Conservation (phyloP, 2,888 invertebrate species). For the Yponomeuta plumbellus region DNA sequence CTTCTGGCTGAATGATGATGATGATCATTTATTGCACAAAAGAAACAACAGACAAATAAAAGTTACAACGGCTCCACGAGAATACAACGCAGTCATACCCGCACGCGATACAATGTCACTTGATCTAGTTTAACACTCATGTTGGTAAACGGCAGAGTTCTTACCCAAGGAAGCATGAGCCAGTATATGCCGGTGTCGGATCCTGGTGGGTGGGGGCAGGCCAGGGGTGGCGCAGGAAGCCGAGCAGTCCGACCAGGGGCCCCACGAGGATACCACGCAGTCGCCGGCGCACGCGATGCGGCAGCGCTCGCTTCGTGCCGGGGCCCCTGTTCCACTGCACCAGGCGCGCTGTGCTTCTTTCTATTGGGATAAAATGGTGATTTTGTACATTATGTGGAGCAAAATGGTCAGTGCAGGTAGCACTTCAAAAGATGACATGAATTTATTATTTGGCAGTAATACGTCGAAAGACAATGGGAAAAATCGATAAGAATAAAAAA, state of each 20-base stretch:
- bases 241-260: constrained; percentile 72
- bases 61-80: too few species aligned
- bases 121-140: constrained; percentile 32
- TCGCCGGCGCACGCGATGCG: constrained; percentile 81
- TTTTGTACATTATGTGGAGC: too few species aligned
- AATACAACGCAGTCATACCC: constrained; percentile 82
- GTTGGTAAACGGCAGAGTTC: constrained; percentile 13
- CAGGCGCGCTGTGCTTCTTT: constrained; percentile 71
- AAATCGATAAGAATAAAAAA: neutral
- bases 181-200: constrained; percentile 48
- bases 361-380: constrained; percentile 32
- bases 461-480: neutral
- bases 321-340: constrained; percentile 66
- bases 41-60: too few species aligned
- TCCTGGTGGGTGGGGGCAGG: constrained; percentile 44
- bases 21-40: too few species aligned
- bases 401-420: too few species aligned
- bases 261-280: constrained; percentile 81
- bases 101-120: constrained; percentile 79
- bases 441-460: too few species aligned
- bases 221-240: constrained; percentile 53
- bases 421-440: too few species aligned
- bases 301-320: constrained; percentile 73
- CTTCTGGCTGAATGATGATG: too few species aligned
- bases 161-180: constrained; percentile 61